These are phyloP conservation scores for Tympanoctomys barrerae DNA, from an alignment of 2,797 vertebrate genomes.

Conservation along the genomic window DNA sequence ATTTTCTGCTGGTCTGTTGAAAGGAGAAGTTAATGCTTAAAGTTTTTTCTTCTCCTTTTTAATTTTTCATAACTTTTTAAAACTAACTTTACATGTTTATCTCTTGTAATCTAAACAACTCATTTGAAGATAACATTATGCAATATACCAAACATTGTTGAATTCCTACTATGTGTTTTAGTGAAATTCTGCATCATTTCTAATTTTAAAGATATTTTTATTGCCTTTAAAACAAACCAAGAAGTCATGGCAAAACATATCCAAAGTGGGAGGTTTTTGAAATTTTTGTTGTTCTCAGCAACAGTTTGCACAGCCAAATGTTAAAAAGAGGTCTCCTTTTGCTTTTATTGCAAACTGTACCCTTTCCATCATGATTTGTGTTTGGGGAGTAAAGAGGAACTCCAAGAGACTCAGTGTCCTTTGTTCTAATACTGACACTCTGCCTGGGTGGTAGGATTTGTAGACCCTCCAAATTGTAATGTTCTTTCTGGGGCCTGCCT, in stretches of 20 bases:
- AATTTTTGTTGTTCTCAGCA: neutral
- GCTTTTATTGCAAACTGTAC: constrained; percentile 30
- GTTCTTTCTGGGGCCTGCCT: neutral
- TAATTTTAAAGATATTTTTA: too few relatives aligned
- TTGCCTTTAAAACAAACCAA: too few relatives aligned
- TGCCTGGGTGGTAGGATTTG: neutral
- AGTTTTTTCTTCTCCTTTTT: too few relatives aligned
- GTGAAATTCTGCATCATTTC: too few relatives aligned
- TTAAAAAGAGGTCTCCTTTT: constrained; percentile 30
- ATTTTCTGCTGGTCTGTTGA: too few relatives aligned
- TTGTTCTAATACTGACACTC: constrained; percentile 46
- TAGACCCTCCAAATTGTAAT: neutral
- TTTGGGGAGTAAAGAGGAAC: constrained; percentile 63
- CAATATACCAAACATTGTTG: too few relatives aligned
- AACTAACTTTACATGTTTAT: too few relatives aligned
- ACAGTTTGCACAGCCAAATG: neutral
- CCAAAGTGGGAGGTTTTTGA: constrained; percentile 16
- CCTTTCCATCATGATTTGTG: constrained; percentile 13
- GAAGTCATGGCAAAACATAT: neutral
- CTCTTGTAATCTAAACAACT: too few relatives aligned
- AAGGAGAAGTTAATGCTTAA: too few relatives aligned
- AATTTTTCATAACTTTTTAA: too few relatives aligned
- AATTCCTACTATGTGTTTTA: too few relatives aligned
- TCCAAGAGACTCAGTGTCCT: neutral
- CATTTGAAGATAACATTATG: too few relatives aligned